Evolutionary conservation across 1,140 invertebrate genomes (phyloP).

Genomic region (Drosophila mauritiana): DNA sequence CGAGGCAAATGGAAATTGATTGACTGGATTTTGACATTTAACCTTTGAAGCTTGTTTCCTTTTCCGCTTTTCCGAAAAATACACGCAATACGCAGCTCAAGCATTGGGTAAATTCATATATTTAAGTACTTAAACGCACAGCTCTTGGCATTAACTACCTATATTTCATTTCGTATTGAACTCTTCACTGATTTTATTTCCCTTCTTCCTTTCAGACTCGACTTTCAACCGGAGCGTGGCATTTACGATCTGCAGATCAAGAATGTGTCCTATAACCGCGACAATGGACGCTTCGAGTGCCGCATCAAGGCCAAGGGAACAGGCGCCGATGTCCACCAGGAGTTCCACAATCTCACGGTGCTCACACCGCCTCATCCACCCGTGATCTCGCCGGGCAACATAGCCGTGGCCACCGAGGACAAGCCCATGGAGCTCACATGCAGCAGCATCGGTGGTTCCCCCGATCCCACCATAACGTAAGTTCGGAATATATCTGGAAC

Average conservation of each 20-base stretch:
- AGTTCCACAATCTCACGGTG: constrained; percentile 93
- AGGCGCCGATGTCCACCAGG: constrained; percentile 92
- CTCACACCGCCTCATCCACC: constrained; percentile 93
- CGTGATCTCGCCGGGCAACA: constrained; percentile 89
- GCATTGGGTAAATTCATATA: not conserved
- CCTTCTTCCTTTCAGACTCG: constrained; percentile 86
- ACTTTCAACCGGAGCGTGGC: constrained; percentile 91
- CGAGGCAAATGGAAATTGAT: constrained; percentile 30
- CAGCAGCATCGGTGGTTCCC: constrained; percentile 93
- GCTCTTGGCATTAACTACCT: too few relatives aligned
- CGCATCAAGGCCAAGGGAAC: constrained; percentile 93
- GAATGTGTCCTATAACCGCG: constrained; percentile 94
- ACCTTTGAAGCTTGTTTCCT: constrained; percentile 8
- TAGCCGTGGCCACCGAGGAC: constrained; percentile 91
- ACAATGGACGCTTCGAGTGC: constrained; percentile 96
- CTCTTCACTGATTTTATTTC: not conserved
- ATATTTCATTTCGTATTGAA: too few relatives aligned
- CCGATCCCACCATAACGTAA: constrained; percentile 92
- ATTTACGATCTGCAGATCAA: constrained; percentile 94
- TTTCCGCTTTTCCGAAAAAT: not conserved
- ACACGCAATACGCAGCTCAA: not conserved
- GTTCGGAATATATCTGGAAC: constrained; percentile 41
- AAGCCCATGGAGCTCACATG: constrained; percentile 91
- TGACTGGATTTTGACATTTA: constrained; percentile 13
- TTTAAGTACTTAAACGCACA: not conserved